Conservation (phyloP, 2,113 vertebrate genomes). For the Dasyornis broadbenti region DNA sequence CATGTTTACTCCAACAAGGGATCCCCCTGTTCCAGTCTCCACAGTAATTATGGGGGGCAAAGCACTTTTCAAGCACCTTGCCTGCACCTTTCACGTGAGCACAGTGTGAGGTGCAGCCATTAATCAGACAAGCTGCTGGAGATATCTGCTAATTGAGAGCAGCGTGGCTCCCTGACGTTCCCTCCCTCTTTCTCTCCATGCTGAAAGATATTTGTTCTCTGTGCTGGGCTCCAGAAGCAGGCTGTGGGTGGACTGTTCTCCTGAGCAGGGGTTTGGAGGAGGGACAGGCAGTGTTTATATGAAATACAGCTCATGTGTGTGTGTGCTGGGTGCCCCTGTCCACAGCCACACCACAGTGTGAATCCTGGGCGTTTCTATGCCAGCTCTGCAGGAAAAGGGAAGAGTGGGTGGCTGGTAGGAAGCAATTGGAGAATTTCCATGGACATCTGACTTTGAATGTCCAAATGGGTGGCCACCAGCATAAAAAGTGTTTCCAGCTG, state of each 20-base stretch:
- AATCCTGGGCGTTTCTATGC: neutral
- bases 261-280: neutral
- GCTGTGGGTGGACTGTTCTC: neutral
- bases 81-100: neutral
- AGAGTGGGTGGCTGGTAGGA: neutral
- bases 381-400: neutral
- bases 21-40: neutral
- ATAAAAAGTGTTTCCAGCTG: neutral
- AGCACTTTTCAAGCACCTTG: neutral
- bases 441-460: neutral
- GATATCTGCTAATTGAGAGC: constrained; percentile 22
- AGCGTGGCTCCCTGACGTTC: neutral
- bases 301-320: neutral
- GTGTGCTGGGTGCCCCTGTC: neutral
- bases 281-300: neutral
- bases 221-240: neutral
- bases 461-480: neutral
- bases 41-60: neutral
- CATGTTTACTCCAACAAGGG: neutral
- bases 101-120: constrained; percentile 14
- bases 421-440: neutral
- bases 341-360: neutral
- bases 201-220: neutral
- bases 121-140: constrained; percentile 45
- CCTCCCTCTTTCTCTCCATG: neutral